Conservation (phyloP, 2,888 invertebrate species). For the Xylota sylvarum region DNA sequence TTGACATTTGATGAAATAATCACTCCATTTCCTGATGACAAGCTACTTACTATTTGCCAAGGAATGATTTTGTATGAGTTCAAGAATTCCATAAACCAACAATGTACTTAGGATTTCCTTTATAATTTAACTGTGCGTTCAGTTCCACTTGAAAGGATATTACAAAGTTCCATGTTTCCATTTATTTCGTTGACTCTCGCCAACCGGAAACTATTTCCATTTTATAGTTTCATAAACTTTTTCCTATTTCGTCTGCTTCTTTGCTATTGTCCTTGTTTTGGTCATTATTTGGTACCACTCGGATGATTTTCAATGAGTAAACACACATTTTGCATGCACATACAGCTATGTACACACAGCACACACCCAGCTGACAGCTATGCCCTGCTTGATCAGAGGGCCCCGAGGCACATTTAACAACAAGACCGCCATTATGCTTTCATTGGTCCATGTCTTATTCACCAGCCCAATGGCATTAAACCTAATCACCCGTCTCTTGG, state of each 20-base stretch:
- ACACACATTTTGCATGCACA: background rate
- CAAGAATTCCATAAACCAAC: too few species aligned
- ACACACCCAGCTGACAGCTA: conserved; percentile 4
- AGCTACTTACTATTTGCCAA: too few species aligned
- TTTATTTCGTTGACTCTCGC: background rate
- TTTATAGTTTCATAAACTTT: conserved; percentile 31
- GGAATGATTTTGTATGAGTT: too few species aligned
- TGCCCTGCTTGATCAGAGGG: background rate
- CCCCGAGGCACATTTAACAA: conserved; percentile 18
- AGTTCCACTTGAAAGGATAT: too few species aligned
- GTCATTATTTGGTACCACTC: conserved; percentile 21
- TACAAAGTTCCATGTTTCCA: background rate
- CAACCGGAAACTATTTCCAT: background rate
- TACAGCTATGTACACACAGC: background rate
- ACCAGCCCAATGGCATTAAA: conserved; percentile 46
- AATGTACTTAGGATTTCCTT: too few species aligned
- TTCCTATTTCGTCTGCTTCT: conserved; percentile 33
- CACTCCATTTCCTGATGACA: too few species aligned
- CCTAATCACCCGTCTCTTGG: conserved; percentile 58
- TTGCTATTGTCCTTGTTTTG: conserved; percentile 34
- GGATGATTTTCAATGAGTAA: conserved; percentile 19
- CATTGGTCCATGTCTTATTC: conserved; percentile 24
- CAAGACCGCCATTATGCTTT: conserved; percentile 1
- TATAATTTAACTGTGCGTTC: too few species aligned
- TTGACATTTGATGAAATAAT: too few species aligned